These are phyloP conservation scores for Emydocephalus ijimae DNA, from an alignment of 2,113 vertebrate genomes.

Conservation along the genomic window DNA sequence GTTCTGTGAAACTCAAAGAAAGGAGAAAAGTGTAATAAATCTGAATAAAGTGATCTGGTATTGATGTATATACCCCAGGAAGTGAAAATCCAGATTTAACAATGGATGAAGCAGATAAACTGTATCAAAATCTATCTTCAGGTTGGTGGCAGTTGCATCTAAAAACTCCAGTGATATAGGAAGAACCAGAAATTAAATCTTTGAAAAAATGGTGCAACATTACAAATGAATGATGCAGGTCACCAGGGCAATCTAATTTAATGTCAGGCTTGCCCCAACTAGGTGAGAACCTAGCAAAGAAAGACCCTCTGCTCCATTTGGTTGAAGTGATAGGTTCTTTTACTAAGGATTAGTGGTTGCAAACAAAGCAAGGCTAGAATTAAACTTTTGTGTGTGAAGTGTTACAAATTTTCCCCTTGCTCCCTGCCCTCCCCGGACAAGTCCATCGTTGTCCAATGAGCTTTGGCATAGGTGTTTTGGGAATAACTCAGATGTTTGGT, in stretches of 20 bases:
- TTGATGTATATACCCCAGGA: background rate
- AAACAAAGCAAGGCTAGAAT: background rate
- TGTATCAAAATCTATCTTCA: background rate
- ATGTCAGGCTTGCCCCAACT: too few species aligned
- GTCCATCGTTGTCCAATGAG: background rate
- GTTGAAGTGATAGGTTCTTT: background rate
- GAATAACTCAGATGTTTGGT: background rate
- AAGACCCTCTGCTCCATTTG: background rate
- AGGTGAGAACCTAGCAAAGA: background rate
- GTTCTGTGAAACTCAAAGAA: background rate
- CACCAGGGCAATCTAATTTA: background rate
- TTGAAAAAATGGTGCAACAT: background rate
- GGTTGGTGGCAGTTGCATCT: background rate
- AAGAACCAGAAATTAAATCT: background rate
- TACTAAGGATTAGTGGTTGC: background rate
- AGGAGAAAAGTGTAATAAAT: background rate
- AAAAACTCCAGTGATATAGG: background rate
- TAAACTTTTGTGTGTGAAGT: too few species aligned
- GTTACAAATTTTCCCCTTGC: background rate
- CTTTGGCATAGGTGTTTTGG: background rate
- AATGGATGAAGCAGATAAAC: background rate
- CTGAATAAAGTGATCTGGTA: background rate
- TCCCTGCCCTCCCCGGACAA: background rate
- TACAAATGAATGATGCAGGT: background rate
- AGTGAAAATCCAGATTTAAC: background rate